Base-by-base conservation (phyloP, 2,888 invertebrate genomes). In the Julus scandinavius region DNA sequence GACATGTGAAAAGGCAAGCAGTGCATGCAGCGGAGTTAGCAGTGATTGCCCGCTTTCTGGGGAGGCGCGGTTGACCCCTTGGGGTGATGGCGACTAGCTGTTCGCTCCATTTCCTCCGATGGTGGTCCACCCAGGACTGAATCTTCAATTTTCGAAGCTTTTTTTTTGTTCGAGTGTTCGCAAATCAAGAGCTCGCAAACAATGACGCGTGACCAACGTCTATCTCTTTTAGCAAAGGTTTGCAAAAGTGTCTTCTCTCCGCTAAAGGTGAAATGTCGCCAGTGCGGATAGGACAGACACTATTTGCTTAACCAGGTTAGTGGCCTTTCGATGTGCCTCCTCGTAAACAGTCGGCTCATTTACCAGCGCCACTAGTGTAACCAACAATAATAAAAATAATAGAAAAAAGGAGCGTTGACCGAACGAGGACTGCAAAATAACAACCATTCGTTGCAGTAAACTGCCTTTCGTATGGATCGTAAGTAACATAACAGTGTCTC, bases 331-430 rank as follows among this genome's bases (percentile, higher is more conserved):
- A 80, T 38, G 20, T 13, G 80, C 38, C 38, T 80, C 11, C 13
- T 80, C 80, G 80, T 80, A 80, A 80, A 80, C 9, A 6, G 80
- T 13, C 29, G 80, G 80, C 38, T 38, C 80, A 80, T 80, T 80
- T 80, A 13, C 80, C 29, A 72, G 29, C 72, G 63, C 63, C 63
- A 72, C 72, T 29, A 72, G 72, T 29, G 80, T 80, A 80, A 80
- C 80, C 15, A 80, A 80, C 80, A 80, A 80, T 80, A 80, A 80
- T 80, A 80, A 80, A 80, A 80, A 80, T 80, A 80, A 80, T 80
- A 80, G 80, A 80, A 80, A 80, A 72, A 80, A 80, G 80, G 80
- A 38, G 80, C 80, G 20, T 20, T 13, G 80, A 80, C 80, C 80
- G 80, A 38, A 80, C 11, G 29, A 38, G 20, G 38, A 13, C 38